Conservation (phyloP, 2,113 vertebrate species). For the Bufo bufo region DNA sequence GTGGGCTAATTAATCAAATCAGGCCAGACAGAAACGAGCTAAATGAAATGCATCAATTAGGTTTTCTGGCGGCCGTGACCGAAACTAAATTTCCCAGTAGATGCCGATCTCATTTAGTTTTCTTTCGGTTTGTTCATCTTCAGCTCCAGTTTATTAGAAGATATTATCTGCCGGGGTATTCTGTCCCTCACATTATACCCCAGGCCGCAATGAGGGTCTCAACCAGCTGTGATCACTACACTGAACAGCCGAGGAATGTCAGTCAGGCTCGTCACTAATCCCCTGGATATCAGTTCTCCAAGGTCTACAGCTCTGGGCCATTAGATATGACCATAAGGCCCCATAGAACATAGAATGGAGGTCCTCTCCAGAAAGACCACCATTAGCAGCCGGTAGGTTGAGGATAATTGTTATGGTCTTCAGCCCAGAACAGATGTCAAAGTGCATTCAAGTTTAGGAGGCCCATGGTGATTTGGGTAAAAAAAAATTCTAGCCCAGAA, state of each 20-base stretch:
- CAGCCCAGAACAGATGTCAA: too few species aligned
- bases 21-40: conserved; percentile 21
- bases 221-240: conserved; percentile 26
- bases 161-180: conserved; percentile 27
- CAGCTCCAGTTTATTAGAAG: conserved; percentile 44
- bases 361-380: background rate
- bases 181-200: background rate
- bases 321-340: background rate
- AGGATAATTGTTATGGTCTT: background rate
- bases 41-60: conserved; percentile 49
- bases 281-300: too few species aligned
- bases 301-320: background rate
- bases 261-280: background rate
- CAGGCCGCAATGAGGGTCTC: background rate
- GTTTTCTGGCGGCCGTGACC: conserved; percentile 40
- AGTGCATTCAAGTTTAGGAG: background rate
- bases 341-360: background rate
- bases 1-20: conserved; percentile 48
- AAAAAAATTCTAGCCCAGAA: background rate
- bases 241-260: background rate
- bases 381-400: background rate
- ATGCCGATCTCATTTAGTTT: conserved; percentile 31
- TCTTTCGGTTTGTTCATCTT: background rate
- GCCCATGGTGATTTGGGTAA: background rate
- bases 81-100: conserved; percentile 49